Evolutionary conservation across 2,797 vertebrate genomes (phyloP).

Genomic region (Oreonectes daqikongensis): DNA sequence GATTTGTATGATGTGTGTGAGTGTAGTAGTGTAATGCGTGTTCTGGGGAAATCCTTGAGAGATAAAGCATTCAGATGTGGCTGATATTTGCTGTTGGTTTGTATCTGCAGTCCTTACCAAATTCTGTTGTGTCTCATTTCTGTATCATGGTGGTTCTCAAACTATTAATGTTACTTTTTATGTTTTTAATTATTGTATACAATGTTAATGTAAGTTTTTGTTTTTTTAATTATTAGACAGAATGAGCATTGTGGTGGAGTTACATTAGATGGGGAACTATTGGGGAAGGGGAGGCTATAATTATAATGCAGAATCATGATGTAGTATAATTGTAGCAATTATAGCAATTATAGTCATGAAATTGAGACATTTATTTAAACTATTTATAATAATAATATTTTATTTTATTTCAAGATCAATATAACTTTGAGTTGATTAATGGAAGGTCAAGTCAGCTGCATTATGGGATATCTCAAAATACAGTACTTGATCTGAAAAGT

Average conservation of each 20-base stretch:
- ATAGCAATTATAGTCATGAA: too few relatives aligned
- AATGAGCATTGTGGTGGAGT: too few relatives aligned
- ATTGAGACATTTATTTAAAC: too few relatives aligned
- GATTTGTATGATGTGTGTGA: not conserved
- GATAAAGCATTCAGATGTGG: constrained; percentile 24
- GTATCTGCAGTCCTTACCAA: constrained; percentile 14
- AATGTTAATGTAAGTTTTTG: not conserved
- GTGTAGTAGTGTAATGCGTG: not conserved
- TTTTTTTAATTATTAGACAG: not conserved
- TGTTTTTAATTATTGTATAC: not conserved
- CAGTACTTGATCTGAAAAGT: not conserved
- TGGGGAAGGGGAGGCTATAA: too few relatives aligned
- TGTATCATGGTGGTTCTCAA: constrained; percentile 34
- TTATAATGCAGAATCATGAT: too few relatives aligned
- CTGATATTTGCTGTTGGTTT: constrained; percentile 12
- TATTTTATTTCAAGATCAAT: too few relatives aligned
- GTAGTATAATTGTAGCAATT: too few relatives aligned
- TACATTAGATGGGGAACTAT: too few relatives aligned
- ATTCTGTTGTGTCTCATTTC: constrained; percentile 31
- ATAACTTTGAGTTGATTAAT: too few relatives aligned
- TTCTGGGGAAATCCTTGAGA: constrained; percentile 19
- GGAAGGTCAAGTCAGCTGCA: too few relatives aligned
- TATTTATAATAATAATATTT: too few relatives aligned
- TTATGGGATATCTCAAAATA: too few relatives aligned
- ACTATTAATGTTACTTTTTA: not conserved